These are phyloP conservation scores for Cerceris ruficornis DNA, from an alignment of 2,888 invertebrate species.

Conservation along the genomic window DNA sequence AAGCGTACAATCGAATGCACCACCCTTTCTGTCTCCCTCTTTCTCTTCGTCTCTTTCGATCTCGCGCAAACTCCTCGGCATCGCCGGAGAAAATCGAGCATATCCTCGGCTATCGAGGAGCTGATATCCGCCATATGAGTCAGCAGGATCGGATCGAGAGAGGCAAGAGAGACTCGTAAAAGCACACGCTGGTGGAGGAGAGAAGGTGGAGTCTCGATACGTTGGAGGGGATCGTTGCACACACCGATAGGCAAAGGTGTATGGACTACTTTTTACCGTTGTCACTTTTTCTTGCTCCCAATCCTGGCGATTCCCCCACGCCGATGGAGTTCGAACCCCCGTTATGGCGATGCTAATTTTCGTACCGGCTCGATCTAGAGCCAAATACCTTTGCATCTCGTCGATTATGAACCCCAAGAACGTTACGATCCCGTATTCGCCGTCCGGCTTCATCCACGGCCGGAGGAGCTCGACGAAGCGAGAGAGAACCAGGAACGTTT, in stretches of 20 bases:
- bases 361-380: constrained; percentile 47
- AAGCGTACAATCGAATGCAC: too few relatives aligned
- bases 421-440: constrained; percentile 30
- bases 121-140: constrained; percentile 6
- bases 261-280: constrained; percentile 69
- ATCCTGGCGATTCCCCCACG: constrained; percentile 39
- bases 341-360: constrained; percentile 61
- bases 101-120: not conserved
- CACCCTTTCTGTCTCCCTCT: too few relatives aligned
- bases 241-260: constrained; percentile 31
- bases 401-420: constrained; percentile 25
- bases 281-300: constrained; percentile 69
- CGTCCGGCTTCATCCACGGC: not conserved
- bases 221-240: not conserved
- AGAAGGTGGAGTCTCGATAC: not conserved
- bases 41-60: not conserved
- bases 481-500: not conserved
- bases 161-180: not conserved
- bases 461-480: not conserved
- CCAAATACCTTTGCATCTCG: constrained; percentile 45
- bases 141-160: constrained; percentile 16
- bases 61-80: not conserved
- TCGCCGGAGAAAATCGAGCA: too few relatives aligned
- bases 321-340: constrained; percentile 53
- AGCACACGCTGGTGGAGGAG: not conserved